Evolutionary conservation across 2,797 vertebrate species (phyloP).

Genomic region (Thunnus albacares): DNA sequence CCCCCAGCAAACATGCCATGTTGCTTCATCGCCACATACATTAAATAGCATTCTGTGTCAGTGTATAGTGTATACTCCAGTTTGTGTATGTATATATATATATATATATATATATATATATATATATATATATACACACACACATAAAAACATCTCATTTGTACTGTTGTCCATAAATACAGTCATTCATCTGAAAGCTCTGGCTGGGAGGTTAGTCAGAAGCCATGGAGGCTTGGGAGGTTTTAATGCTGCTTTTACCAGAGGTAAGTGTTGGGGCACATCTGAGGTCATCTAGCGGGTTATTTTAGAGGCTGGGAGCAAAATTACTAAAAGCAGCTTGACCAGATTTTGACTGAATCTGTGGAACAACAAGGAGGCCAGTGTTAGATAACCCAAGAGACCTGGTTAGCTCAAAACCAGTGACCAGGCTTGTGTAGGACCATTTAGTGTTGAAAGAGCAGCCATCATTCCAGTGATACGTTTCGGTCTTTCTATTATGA

Average conservation of each 20-base stretch:
- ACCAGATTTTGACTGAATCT: not conserved
- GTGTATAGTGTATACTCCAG: no score
- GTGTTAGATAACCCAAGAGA: slow-evolving; percentile 3
- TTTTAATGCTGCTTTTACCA: slow-evolving; percentile 15
- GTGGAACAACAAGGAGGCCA: not conserved
- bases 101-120: no score
- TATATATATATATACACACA: no score
- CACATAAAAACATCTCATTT: no score
- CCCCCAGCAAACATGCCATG: no score
- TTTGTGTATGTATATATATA: no score
- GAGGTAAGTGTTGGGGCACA: slow-evolving; percentile 2
- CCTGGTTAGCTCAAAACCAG: not conserved
- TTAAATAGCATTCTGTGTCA: no score
- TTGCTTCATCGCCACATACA: no score
- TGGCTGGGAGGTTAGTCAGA: not conserved
- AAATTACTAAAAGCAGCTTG: slow-evolving; percentile 11
- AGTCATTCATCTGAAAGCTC: not conserved
- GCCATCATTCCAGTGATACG: not conserved
- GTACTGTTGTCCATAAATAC: not conserved
- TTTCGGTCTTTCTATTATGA: not conserved
- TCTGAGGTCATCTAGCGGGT: slow-evolving; percentile 17
- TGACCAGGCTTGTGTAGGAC: not conserved
- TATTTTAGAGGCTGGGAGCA: slow-evolving; percentile 4
- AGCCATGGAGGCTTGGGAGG: not conserved
- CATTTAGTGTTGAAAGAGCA: not conserved